Evolutionary conservation across 2,797 vertebrate species (phyloP).

Genomic region (Hephaestus fuliginosus): DNA sequence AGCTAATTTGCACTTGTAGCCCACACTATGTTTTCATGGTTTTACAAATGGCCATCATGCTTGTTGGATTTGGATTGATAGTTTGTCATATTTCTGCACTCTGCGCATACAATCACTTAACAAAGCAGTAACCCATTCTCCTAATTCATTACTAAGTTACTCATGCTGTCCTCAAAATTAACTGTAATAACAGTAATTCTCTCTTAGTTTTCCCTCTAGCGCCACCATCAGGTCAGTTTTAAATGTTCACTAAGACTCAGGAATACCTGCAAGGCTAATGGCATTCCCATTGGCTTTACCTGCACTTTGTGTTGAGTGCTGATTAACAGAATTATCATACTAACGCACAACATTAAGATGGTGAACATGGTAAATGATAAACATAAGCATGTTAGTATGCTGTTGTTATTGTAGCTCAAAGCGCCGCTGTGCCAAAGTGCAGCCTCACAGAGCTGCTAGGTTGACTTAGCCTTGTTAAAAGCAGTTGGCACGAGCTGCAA

Average conservation of each 20-base stretch:
- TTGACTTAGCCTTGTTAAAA: background rate
- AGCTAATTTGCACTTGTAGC: constrained; percentile 64
- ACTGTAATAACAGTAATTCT: background rate
- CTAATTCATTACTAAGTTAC: background rate
- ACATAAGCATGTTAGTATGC: too few relatives aligned
- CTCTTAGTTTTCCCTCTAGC: background rate
- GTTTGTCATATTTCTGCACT: constrained; percentile 26
- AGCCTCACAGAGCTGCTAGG: too few relatives aligned
- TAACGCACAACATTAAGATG: too few relatives aligned
- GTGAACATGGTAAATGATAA: too few relatives aligned
- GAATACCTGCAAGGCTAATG: background rate
- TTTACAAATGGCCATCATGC: constrained; percentile 34
- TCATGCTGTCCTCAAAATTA: background rate
- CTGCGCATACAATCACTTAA: constrained; percentile 16
- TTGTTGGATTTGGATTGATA: constrained; percentile 34
- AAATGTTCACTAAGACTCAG: too few relatives aligned
- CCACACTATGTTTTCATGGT: constrained; percentile 42
- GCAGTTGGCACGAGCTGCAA: background rate
- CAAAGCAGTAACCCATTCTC: background rate
- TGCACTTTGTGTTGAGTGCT: background rate
- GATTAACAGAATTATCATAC: background rate
- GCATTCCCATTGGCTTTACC: background rate
- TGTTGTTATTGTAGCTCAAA: too few relatives aligned
- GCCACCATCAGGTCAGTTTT: background rate
- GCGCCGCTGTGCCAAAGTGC: too few relatives aligned